These are phyloP conservation scores for Yasuhikotakia modesta DNA, from an alignment of 2,797 vertebrate genomes.

Conservation along the genomic window DNA sequence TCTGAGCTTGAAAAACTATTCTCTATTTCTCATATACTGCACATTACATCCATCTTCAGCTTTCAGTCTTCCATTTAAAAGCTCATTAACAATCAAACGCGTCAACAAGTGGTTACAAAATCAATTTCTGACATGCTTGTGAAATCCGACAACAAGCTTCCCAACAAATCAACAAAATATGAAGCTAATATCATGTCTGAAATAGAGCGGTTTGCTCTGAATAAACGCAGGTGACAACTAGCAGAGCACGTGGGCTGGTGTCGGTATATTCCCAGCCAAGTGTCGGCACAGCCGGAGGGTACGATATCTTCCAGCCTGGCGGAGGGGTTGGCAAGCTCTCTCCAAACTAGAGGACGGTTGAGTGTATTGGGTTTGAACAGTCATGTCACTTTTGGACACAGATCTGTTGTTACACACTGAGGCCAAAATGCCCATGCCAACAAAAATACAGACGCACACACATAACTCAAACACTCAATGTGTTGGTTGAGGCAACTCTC, in stretches of 20 bases:
- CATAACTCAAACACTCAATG: no score
- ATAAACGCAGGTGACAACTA: background rate
- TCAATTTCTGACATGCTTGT: background rate
- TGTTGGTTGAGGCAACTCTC: conserved; percentile 21
- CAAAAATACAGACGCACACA: conserved; percentile 10
- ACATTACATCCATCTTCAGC: background rate
- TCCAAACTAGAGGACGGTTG: conserved; percentile 18
- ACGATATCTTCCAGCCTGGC: conserved; percentile 18
- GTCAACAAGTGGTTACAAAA: conserved; percentile 13
- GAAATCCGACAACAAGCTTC: background rate
- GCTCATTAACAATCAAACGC: background rate
- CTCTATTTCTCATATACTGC: background rate
- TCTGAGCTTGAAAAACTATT: background rate
- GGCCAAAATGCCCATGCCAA: conserved; percentile 29
- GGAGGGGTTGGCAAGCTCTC: conserved; percentile 13
- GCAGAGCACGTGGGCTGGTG: background rate
- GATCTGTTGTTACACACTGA: conserved; percentile 20
- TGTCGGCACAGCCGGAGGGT: no score
- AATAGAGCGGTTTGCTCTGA: background rate
- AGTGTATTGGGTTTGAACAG: conserved; percentile 10
- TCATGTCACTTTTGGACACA: conserved; percentile 26
- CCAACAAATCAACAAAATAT: conserved; percentile 8
- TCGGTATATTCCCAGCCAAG: conserved; percentile 1
- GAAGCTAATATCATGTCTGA: background rate
- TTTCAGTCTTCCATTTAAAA: background rate